Evolutionary conservation across 2,113 vertebrate species (phyloP).

Genomic region (Triplophysa dalaica): DNA sequence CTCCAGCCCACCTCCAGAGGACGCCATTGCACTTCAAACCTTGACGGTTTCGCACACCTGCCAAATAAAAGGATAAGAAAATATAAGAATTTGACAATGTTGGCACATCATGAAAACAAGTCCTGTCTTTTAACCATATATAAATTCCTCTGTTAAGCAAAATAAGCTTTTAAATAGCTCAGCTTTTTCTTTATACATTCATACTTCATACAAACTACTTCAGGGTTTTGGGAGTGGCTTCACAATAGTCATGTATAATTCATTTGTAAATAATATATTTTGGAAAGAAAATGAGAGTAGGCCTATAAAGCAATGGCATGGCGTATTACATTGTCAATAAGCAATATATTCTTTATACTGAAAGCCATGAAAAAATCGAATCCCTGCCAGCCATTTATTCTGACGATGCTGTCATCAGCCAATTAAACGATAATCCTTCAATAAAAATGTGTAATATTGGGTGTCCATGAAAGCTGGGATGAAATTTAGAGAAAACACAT

Average conservation of each 20-base stretch:
- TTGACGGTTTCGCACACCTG: constrained; percentile 51
- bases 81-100: not conserved
- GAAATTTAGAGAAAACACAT: constrained; percentile 1
- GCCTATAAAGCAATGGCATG: not conserved
- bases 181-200: not conserved
- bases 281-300: not conserved
- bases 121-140: not conserved
- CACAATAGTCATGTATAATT: constrained; percentile 18
- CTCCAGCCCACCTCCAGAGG: constrained; percentile 62
- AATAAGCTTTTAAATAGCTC: not conserved
- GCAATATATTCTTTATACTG: constrained; percentile 10
- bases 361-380: not conserved
- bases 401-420: not conserved
- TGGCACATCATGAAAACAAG: not conserved
- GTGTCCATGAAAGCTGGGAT: not conserved
- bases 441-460: constrained; percentile 21
- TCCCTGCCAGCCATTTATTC: constrained; percentile 6
- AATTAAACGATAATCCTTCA: not conserved
- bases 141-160: not conserved
- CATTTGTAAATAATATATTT: not conserved
- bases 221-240: constrained; percentile 40
- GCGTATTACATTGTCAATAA: not conserved
- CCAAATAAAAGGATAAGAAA: constrained; percentile 31
- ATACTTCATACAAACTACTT: not conserved
- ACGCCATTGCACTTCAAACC: constrained; percentile 65